Conservation (phyloP, 2,113 vertebrate species). For the Manacus vitellinus region DNA sequence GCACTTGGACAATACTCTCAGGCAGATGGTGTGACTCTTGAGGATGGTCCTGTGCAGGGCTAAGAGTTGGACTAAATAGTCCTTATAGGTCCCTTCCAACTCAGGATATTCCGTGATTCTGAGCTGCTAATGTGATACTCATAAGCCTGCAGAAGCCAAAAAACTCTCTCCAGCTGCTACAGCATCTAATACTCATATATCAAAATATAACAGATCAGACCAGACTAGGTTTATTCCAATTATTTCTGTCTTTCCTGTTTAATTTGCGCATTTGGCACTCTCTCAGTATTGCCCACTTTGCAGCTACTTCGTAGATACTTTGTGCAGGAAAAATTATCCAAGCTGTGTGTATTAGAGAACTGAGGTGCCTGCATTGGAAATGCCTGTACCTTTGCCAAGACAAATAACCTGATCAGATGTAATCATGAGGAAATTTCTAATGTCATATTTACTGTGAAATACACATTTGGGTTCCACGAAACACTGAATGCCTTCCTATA, state of each 20-base stretch:
- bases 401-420: neutral
- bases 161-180: neutral
- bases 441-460: neutral
- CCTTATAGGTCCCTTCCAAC: neutral
- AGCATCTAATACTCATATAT: neutral
- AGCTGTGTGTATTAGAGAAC: neutral
- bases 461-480: neutral
- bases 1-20: neutral
- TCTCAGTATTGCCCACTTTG: neutral
- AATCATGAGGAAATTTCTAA: neutral
- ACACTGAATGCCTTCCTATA: neutral
- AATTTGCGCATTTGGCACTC: neutral
- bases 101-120: neutral
- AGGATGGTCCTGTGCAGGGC: neutral
- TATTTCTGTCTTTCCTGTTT: neutral
- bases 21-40: no score
- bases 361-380: neutral
- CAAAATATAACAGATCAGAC: neutral
- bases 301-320: neutral
- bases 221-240: neutral
- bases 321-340: neutral
- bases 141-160: neutral
- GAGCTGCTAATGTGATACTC: neutral
- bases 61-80: neutral
- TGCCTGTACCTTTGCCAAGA: neutral